Base-by-base conservation (phyloP, 2,888 invertebrate species). In the Athetis lepigone region DNA sequence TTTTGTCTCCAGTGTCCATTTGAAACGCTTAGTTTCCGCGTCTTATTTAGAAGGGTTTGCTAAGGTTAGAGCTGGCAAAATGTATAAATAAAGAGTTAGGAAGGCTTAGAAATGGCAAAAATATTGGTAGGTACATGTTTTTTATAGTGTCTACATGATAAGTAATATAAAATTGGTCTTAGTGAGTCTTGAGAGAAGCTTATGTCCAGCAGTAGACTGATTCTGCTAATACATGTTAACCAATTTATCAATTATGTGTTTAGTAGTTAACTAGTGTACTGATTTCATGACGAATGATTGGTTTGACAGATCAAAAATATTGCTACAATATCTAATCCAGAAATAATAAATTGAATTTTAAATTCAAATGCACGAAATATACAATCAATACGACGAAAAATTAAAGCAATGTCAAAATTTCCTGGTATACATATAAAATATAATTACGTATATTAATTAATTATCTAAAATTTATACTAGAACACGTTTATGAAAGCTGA, bases 21-120 rank as follows among this genome's bases (percentile, higher is more conserved):
- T 83, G 83, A 84, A 79, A 69, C 80, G 77, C 84, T 83, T 84
- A 85, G 90, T 89, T 90, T 89, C 91, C 89, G 90, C 84, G 83
- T 88, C 80, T 77, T 77, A 70, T 64, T 66, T 52, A 68, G 58
- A 42, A 61, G 66, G 45, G 52, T 23, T 36, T 50, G 46, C 29
- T 25, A 71, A 13, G 18, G 36, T 16, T 70, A 72, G 58, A 72
- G 29, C 37, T n/a, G 65, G 60, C 55, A 40, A 75, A 25, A 75
- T 57, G 37, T 69, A 54, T 39, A 50, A 42, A 54, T 42, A 18
- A 27, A 57, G 63, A 55, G 42, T 16, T 63, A 0, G 11, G 25
- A 39, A 62, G 3, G 6, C 5, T 0, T 55, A 70, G 76, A 75
- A 16, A n/a, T 4, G 36, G 23, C 25, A 16, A 3, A 16, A 2